Evolutionary conservation across 2,113 vertebrate genomes (phyloP), one percentile per base, ranked within the genome.

Genomic region (Sigmodon hispidus): DNA sequence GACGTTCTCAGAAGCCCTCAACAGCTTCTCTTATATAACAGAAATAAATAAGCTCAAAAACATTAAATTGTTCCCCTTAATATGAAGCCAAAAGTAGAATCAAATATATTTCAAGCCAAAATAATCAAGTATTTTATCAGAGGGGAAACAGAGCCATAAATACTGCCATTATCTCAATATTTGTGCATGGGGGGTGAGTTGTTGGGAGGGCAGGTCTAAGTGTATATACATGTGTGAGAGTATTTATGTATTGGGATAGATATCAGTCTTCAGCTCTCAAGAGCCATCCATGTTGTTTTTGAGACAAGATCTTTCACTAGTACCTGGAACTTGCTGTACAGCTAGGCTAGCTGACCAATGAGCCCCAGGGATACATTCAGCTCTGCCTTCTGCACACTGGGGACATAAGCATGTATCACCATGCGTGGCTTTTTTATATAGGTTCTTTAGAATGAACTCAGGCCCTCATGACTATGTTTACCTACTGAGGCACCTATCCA

Each of bases 71-170:
- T 22, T 69, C 26, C 50, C 65, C 6, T 6, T 91, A 29, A 10
- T 87, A 73, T 57, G 52, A 94, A 94, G 79, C 61, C 65, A 91
- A 91, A 95, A 92, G 55, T 93, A 94, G 87, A 93, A 34, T 93
- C 69, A 63, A 96, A 87, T 93, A 65, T 34, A 22, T 50, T 43
- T 84, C 26, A 63, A 65, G 57, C 90, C 87, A 93, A 87, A 95
- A 97, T 69, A 94, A 94, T 43, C n/a, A 94, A 91, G 34, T 50
- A 36, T 10, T 13, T 45, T 91, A 40, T 91, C 73, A 79, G 50
- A 91, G 93, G 85, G 43, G 61, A 87, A 94, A 79, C 48, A 84
- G 31, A 63, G n/a, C 57, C 70, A 80, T 77, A 79, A 86, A 48
- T 70, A 65, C 50, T 80, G 84, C 52, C 52, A 63, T 77, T 80